Conservation (phyloP, 2,888 invertebrate species). For the Drosophila lacicola region DNA sequence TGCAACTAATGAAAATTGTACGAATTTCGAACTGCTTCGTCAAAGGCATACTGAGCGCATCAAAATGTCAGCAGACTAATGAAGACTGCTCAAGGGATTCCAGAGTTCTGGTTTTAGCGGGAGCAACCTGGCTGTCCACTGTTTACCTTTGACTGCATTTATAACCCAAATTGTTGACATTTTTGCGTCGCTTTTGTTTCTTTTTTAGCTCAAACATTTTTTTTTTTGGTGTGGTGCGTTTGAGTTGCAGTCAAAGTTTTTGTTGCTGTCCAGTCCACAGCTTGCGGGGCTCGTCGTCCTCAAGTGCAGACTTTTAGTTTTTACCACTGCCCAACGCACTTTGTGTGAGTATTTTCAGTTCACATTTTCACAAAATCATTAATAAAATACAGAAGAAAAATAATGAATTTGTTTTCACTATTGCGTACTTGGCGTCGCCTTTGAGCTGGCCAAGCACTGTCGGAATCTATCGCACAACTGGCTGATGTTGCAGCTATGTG, state of each 20-base stretch:
- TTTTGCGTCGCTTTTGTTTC: conserved; percentile 36
- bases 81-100: conserved; percentile 20
- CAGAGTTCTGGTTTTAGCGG: neutral
- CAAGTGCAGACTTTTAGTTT: neutral
- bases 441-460: conserved; percentile 47
- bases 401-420: conserved; percentile 17
- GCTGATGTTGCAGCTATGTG: conserved; percentile 44
- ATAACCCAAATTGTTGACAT: conserved; percentile 60
- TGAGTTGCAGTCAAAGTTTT: conserved; percentile 17
- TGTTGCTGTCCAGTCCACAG: conserved; percentile 1
- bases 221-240: conserved; percentile 39
- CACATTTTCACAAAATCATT: conserved; percentile 33
- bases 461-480: conserved; percentile 73
- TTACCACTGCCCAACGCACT: conserved; percentile 19
- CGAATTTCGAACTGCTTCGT: conserved; percentile 22
- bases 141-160: conserved; percentile 52
- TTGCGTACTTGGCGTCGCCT: conserved; percentile 8
- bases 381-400: conserved; percentile 19
- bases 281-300: neutral
- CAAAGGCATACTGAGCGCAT: conserved; percentile 46
- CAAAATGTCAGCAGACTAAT: conserved; percentile 27
- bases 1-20: conserved; percentile 52
- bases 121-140: conserved; percentile 4
- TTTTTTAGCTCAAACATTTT: neutral
- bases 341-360: conserved; percentile 22